Evolutionary conservation across 2,888 invertebrate species (phyloP).

Genomic region (Ophraella communa): DNA sequence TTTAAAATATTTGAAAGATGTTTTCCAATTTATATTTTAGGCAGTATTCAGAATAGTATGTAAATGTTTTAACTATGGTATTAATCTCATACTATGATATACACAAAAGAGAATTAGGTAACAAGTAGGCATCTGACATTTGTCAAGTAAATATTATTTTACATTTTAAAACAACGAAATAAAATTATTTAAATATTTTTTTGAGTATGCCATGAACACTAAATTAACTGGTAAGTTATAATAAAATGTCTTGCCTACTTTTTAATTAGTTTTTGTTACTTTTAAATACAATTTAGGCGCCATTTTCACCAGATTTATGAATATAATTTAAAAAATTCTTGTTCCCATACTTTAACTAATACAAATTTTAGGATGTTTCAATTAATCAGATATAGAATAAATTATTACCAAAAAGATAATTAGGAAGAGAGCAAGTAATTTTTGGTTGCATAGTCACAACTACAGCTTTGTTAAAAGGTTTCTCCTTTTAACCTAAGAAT

Average conservation of each 20-base stretch:
- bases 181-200: neutral
- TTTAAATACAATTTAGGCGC: slow-evolving; percentile 5
- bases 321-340: neutral
- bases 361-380: too few relatives aligned
- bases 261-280: neutral
- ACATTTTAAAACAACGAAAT: too few relatives aligned
- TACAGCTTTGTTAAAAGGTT: neutral
- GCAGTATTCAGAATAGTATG: too few relatives aligned
- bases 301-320: neutral
- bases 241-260: neutral
- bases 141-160: too few relatives aligned
- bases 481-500: neutral
- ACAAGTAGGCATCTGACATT: too few relatives aligned
- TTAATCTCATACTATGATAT: too few relatives aligned
- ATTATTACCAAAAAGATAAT: too few relatives aligned
- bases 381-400: too few relatives aligned
- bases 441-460: neutral
- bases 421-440: neutral
- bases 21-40: too few relatives aligned
- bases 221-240: neutral
- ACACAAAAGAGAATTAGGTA: too few relatives aligned
- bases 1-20: too few relatives aligned
- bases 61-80: too few relatives aligned
- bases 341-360: neutral
- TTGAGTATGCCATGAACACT: neutral